A percentile compares a stretch with the other conserved stretches of the same genome.
Evolutionary conservation across 2,113 vertebrate genomes (phyloP).

Genomic region (Diglossa brunneiventris): DNA sequence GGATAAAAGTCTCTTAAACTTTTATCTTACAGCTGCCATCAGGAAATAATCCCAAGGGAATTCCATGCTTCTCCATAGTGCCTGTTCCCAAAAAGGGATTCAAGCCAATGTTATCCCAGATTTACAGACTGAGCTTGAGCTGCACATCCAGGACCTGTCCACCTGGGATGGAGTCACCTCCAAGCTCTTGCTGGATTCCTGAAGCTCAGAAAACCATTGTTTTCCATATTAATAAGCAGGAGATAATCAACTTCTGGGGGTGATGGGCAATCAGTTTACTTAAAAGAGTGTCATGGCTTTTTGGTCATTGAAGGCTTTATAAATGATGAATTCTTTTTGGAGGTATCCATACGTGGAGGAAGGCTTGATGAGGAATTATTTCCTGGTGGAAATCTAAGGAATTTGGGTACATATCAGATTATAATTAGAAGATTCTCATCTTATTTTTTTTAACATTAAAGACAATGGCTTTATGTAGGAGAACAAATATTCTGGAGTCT

Average conservation of each 20-base stretch:
- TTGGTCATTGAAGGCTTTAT: not conserved
- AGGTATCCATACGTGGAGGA: not conserved
- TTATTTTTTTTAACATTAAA: not conserved
- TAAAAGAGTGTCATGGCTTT: not conserved
- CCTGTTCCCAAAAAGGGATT: not conserved
- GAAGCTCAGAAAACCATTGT: not conserved
- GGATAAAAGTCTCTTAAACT: not conserved
- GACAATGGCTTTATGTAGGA: not conserved
- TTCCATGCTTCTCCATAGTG: not conserved
- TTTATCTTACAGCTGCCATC: not conserved
- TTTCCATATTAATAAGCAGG: not conserved
- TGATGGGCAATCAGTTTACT: not conserved
- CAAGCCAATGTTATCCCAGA: not conserved
- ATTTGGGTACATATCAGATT: not conserved
- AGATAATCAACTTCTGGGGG: not conserved
- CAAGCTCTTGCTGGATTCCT: not conserved
- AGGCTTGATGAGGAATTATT: not conserved
- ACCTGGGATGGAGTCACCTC: not conserved
- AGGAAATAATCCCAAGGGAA: not conserved
- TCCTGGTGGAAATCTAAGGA: not conserved
- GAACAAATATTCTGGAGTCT: not conserved
- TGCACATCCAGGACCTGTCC: not conserved
- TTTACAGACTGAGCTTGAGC: not conserved
- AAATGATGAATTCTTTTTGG: not conserved
- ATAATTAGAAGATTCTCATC: not conserved